These are phyloP conservation scores for Athetis lepigone DNA, from an alignment of 2,888 invertebrate genomes.

Conservation along the genomic window DNA sequence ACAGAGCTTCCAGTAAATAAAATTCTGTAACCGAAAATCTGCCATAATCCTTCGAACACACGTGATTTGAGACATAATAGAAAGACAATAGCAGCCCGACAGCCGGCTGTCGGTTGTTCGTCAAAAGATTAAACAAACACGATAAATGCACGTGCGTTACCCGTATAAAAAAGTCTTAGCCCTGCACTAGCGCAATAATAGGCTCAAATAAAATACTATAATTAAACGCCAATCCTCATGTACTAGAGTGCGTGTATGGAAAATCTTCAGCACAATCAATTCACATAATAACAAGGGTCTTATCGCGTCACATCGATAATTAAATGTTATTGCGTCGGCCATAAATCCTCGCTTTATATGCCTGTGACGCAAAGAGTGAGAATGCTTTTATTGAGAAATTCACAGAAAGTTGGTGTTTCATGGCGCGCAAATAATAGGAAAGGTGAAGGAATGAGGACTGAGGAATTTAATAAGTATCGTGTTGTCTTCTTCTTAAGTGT, in stretches of 20 bases:
- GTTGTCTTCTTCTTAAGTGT: slow-evolving; percentile 24
- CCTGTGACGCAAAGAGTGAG: slow-evolving; percentile 45
- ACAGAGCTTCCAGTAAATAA: no score
- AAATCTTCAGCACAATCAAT: slow-evolving; percentile 35
- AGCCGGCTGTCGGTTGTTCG: no score
- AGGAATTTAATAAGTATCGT: slow-evolving; percentile 45
- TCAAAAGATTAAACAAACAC: no score
- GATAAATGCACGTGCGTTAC: no score
- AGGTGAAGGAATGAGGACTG: slow-evolving; percentile 32
- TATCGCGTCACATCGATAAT: slow-evolving; percentile 70
- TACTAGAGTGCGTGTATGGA: slow-evolving; percentile 16
- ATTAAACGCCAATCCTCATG: no score
- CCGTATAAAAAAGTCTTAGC: no score
- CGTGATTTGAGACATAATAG: no score
- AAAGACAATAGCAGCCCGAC: no score
- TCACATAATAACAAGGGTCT: slow-evolving; percentile 40
- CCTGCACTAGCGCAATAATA: no score
- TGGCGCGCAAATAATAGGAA: slow-evolving; percentile 15
- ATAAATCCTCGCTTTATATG: slow-evolving; percentile 64
- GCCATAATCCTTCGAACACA: no score
- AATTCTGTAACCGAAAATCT: no score
- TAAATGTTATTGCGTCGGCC: slow-evolving; percentile 68
- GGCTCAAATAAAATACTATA: no score
- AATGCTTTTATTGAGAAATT: slow-evolving; percentile 30
- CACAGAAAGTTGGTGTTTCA: slow-evolving; percentile 1